These are phyloP conservation scores for Caenorhabditis becei DNA, from an alignment of 2,888 invertebrate genomes.

Conservation along the genomic window DNA sequence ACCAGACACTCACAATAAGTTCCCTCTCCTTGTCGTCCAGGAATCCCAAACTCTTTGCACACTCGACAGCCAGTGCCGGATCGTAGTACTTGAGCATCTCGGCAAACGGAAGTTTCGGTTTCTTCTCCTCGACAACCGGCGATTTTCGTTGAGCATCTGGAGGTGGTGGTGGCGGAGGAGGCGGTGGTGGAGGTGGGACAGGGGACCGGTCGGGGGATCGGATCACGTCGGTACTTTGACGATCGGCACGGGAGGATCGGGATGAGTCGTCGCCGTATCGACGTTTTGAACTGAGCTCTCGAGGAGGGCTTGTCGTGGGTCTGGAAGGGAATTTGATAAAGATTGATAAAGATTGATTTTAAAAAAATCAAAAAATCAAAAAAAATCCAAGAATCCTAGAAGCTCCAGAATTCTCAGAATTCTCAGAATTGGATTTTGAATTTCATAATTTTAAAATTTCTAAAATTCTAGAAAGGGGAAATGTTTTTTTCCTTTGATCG, in stretches of 20 bases:
- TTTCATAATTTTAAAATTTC: too few relatives aligned
- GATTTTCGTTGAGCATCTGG: neutral
- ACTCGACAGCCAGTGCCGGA: constrained; percentile 23
- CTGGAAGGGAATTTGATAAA: neutral
- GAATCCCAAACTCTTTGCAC: constrained; percentile 25
- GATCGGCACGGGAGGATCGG: neutral
- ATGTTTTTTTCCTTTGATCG: too few relatives aligned
- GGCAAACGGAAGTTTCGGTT: neutral
- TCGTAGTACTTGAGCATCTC: constrained; percentile 48
- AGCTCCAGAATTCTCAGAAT: too few relatives aligned
- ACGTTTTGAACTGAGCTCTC: neutral
- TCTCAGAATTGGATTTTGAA: too few relatives aligned
- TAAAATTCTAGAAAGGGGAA: too few relatives aligned
- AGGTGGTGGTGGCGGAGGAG: constrained; percentile 3
- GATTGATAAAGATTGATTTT: too few relatives aligned
- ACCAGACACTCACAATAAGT: constrained; percentile 24
- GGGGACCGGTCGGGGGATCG: neutral
- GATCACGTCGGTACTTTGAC: neutral
- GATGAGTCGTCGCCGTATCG: neutral
- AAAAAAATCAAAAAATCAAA: too few relatives aligned
- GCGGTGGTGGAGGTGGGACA: neutral
- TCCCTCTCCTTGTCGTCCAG: constrained; percentile 20
- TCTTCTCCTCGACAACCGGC: constrained; percentile 1
- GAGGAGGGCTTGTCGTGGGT: neutral
- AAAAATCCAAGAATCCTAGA: too few relatives aligned